phyloP scores from a whole-genome alignment of 2,113 vertebrate genomes.

The Bubo bubo region DNA sequence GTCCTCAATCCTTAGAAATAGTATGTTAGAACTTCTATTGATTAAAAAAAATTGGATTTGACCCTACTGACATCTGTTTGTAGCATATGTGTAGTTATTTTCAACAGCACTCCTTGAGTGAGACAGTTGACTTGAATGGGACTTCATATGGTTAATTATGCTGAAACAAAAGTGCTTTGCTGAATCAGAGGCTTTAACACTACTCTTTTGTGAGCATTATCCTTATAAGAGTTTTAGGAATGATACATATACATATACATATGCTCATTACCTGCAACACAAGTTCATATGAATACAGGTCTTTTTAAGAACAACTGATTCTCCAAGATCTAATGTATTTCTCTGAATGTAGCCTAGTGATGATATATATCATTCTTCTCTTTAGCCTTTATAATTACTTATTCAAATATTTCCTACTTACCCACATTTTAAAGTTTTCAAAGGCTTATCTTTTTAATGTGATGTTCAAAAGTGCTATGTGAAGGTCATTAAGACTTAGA shows the following conservation, averaged over 20 bases:
- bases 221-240: not conserved
- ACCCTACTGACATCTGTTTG: not conserved
- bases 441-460: conserved; percentile 73
- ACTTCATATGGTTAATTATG: not conserved
- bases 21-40: not conserved
- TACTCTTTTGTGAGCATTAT: not conserved
- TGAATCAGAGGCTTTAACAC: not conserved
- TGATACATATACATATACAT: not conserved
- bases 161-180: not conserved
- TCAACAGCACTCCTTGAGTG: not conserved
- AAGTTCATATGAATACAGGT: rapidly evolving
- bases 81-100: not conserved
- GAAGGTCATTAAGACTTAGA: conserved; percentile 73
- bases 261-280: not conserved
- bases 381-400: conserved; percentile 44
- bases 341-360: not conserved
- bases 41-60: not conserved
- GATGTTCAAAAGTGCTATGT: conserved; percentile 64
- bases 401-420: conserved; percentile 72
- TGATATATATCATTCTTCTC: conserved; percentile 34
- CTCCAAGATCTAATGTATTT: not conserved
- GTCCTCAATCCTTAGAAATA: not conserved
- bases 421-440: conserved; percentile 62
- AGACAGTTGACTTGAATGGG: not conserved
- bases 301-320: conserved; percentile 1